Evolutionary conservation across 2,888 invertebrate genomes (phyloP), one percentile per base, ranked within the genome.

Genomic region (Drosophila lacicola): DNA sequence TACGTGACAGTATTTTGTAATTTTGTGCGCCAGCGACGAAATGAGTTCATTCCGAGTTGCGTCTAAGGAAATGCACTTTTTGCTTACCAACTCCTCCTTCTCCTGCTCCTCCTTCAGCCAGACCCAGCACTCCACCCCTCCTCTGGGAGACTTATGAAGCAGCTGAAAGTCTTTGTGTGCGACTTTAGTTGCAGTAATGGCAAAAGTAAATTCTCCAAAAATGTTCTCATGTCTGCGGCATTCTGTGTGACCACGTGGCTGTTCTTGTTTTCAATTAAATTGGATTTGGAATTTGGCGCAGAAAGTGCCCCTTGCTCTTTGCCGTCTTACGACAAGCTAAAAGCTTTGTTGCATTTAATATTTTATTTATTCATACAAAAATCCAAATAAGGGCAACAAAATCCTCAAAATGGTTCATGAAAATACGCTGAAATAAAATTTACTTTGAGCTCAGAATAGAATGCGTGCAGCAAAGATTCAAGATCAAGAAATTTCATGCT

Each of bases 1-100:
- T 89, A 86, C 85, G 85, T 86, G 85, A 90, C 85, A 86, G 77
- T 87, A 87, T 86, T 86, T 73, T 73, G 76, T 76, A 86, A 85
- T 85, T 86, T 85, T 79, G 60, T 66, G 44, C 68, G 47, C 53
- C 54, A 58, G 79, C 60, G 50, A 68, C 78, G 63, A 85, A 89
- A 88, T 85, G 88, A 88, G 82, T 83, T 89, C 73, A 69, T 73
- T 79, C 60, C 66, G 14, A 78, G 69, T 70, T 85, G 61, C 50
- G 57, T 58, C 62, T 81, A 51, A 67, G 79, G 71, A 69, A 70
- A 75, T 71, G 79, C 68, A 65, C 73, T 80, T 77, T 67, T 67
- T 49, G 36, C 57, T 46, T 10, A 14, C 34, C 29, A 8, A 17
- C 39, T 29, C 10, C 2, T 8, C 41, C 13, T 11, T 17, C 17